phyloP scores from a whole-genome alignment of 2,888 invertebrate species.

The Rhynchonema sp. region DNA sequence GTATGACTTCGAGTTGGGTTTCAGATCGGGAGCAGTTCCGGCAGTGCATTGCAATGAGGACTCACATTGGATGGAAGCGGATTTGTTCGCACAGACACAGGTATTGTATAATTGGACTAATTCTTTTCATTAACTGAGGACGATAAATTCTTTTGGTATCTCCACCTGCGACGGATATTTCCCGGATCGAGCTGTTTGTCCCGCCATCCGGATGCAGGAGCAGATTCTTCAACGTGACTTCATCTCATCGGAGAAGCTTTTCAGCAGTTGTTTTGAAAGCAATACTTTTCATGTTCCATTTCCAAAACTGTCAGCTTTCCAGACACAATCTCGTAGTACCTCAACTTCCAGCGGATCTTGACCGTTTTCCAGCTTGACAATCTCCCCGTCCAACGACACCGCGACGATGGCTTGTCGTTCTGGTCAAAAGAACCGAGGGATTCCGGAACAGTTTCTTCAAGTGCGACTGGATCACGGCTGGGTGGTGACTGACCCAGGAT shows the following conservation, averaged over 20 bases:
- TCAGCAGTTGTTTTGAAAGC: too few species aligned
- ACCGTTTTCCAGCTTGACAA: slow-evolving; percentile 47
- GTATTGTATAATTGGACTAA: too few species aligned
- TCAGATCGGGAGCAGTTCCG: too few species aligned
- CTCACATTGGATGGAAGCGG: too few species aligned
- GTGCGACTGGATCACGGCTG: slow-evolving; percentile 66
- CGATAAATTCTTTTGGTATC: too few species aligned
- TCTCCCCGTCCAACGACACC: slow-evolving; percentile 56
- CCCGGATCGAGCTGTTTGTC: slow-evolving; percentile 39
- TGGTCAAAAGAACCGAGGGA: too few species aligned
- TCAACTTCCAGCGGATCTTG: slow-evolving; percentile 59
- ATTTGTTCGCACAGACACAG: too few species aligned
- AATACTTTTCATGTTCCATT: too few species aligned
- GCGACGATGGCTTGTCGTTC: slow-evolving; percentile 47
- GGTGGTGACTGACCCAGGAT: slow-evolving; percentile 77
- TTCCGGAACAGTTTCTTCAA: slow-evolving; percentile 85
- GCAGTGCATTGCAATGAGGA: too few species aligned
- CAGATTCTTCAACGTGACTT: slow-evolving; percentile 48
- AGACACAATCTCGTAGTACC: slow-evolving; percentile 37
- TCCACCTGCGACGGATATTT: slow-evolving; percentile 52
- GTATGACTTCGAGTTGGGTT: too few species aligned
- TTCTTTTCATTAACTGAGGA: too few species aligned
- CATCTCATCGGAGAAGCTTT: slow-evolving; percentile 61
- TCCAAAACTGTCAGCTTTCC: too few species aligned
- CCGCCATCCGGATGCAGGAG: slow-evolving; percentile 40